Conservation (phyloP, 2,888 invertebrate species). For the Pterostichus niger region DNA sequence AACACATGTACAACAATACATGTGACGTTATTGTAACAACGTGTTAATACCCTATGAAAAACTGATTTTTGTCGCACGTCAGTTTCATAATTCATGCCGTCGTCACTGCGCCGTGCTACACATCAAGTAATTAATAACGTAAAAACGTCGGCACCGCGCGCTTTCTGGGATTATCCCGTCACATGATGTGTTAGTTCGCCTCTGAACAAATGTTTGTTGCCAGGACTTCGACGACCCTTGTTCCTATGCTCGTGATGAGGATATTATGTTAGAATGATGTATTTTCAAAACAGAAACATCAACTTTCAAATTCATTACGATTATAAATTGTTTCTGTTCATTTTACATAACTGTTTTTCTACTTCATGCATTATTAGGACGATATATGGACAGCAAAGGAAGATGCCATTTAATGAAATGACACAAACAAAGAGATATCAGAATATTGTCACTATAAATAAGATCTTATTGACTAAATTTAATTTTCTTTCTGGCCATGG, state of each 20-base stretch:
- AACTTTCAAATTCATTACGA: background rate
- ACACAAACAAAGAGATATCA: too few species aligned
- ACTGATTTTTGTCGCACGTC: slow-evolving; percentile 43
- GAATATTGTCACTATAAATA: too few species aligned
- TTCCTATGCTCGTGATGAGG: background rate
- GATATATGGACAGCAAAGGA: too few species aligned
- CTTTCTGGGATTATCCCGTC: slow-evolving; percentile 52
- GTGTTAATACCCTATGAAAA: slow-evolving; percentile 33
- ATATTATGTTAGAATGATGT: slow-evolving; percentile 25
- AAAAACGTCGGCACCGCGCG: slow-evolving; percentile 28
- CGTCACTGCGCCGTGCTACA: slow-evolving; percentile 22
- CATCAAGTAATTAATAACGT: slow-evolving; percentile 55
- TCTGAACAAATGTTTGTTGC: slow-evolving; percentile 34
- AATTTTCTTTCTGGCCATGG: too few species aligned
- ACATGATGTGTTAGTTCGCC: slow-evolving; percentile 28
- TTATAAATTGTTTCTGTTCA: background rate
- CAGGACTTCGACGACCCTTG: background rate
- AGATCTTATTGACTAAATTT: too few species aligned
- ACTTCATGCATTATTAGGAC: too few species aligned
- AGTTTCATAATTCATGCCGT: slow-evolving; percentile 53
- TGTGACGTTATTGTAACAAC: slow-evolving; percentile 16
- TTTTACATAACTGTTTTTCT: background rate
- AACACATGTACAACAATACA: slow-evolving; percentile 24
- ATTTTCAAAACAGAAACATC: slow-evolving; percentile 27
- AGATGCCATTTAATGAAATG: too few species aligned